Evolutionary conservation across 2,797 vertebrate species (phyloP).

Genomic region (Callimico goeldii): DNA sequence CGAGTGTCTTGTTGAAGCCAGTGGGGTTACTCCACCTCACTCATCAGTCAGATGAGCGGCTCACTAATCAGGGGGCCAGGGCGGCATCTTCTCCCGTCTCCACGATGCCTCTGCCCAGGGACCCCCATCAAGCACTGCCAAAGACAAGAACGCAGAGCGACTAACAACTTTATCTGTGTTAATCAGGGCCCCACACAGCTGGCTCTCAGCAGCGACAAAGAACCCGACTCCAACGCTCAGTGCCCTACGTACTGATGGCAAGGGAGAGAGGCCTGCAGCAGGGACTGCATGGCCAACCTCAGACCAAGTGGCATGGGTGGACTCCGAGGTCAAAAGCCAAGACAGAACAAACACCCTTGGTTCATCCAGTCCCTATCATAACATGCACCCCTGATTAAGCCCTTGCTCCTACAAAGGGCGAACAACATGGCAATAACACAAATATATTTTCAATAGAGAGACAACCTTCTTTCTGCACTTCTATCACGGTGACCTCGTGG

Average conservation of each 20-base stretch:
- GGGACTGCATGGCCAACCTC: not conserved
- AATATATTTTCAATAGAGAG: not conserved
- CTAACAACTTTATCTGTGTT: constrained; percentile 45
- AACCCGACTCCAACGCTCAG: not conserved
- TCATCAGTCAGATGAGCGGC: constrained; percentile 74
- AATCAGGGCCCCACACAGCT: constrained; percentile 77
- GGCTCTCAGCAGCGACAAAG: constrained; percentile 63
- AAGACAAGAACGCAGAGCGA: not conserved
- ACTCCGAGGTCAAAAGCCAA: not conserved
- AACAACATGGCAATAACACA: no score
- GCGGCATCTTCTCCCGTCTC: constrained; percentile 51
- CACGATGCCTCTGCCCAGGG: constrained; percentile 70
- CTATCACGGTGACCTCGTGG: not conserved
- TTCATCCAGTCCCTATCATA: not conserved
- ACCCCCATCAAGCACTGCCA: constrained; percentile 72
- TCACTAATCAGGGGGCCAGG: constrained; percentile 73
- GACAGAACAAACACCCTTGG: not conserved
- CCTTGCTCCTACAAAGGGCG: not conserved
- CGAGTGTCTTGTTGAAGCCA: constrained; percentile 79
- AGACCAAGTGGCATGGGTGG: not conserved
- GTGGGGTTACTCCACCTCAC: constrained; percentile 78
- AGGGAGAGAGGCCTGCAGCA: not conserved
- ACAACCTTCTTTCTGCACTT: not conserved
- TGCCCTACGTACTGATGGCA: constrained; percentile 59
- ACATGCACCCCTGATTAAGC: not conserved